A percentile compares a stretch with the other conserved stretches of the same genome.
phyloP scores from a whole-genome alignment of 2,797 vertebrate species.

The Echiichthys vipera region DNA sequence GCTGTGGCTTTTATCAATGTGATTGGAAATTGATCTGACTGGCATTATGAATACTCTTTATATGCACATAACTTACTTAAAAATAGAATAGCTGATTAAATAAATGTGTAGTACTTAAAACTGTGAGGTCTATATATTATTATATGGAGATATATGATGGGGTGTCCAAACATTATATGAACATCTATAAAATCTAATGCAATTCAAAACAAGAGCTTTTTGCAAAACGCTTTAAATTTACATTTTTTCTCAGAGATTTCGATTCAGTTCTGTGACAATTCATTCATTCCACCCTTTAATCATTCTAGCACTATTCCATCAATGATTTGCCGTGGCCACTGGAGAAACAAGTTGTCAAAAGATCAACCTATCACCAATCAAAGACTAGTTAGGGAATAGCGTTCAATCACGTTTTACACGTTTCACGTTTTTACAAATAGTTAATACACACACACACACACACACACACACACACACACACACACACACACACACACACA shows the following conservation, averaged over 20 bases:
- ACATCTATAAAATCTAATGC: not conserved
- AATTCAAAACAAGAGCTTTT: not conserved
- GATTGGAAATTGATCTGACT: slow-evolving; percentile 53
- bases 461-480: too few relatives aligned
- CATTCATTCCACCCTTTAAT: not conserved
- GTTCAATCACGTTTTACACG: too few relatives aligned
- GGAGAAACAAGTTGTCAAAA: not conserved
- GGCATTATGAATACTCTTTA: slow-evolving; percentile 11
- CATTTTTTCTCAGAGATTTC: too few relatives aligned
- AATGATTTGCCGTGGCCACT: not conserved
- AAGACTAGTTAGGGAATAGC: too few relatives aligned
- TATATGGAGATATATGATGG: not conserved
- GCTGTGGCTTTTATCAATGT: slow-evolving; percentile 10
- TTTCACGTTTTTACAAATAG: too few relatives aligned
- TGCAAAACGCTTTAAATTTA: too few relatives aligned
- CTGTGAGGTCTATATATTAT: not conserved
- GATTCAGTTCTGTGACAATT: not conserved
- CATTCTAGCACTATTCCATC: not conserved
- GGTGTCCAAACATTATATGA: not conserved
- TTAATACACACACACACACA: too few relatives aligned
- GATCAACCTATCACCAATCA: not conserved
- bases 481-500: too few relatives aligned
- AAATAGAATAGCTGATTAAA: slow-evolving; percentile 1
- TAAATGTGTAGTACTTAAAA: not conserved
- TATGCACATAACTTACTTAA: rapidly evolving